These are phyloP conservation scores for Rhinolophus sinicus DNA, from an alignment of 2,113 vertebrate species.

Conservation along the genomic window DNA sequence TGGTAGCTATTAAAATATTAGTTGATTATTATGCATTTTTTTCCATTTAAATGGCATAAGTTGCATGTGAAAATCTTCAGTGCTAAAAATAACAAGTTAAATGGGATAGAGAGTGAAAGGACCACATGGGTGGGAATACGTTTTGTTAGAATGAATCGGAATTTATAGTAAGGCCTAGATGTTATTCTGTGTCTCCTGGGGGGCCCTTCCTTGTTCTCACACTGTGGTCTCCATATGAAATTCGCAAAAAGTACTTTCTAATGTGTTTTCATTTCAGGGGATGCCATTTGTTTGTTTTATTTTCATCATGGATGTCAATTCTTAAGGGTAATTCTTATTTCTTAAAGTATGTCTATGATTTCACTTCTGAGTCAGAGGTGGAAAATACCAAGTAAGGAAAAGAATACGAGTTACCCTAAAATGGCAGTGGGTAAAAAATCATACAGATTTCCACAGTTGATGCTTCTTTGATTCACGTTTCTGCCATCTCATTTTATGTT, in stretches of 20 bases:
- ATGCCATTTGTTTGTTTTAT: background rate
- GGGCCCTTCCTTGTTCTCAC: background rate
- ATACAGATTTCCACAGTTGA: background rate
- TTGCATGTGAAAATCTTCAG: background rate
- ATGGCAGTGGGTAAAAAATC: background rate
- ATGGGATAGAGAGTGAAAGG: background rate
- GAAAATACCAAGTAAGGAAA: background rate
- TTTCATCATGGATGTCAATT: constrained; percentile 20
- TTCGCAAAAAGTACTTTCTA: background rate
- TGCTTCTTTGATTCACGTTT: background rate
- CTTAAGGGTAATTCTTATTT: constrained; percentile 3
- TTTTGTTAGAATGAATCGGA: background rate
- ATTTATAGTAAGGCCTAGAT: background rate
- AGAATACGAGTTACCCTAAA: background rate
- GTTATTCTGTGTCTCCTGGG: background rate
- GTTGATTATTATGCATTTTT: background rate
- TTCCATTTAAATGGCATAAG: background rate
- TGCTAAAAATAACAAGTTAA: constrained; percentile 22
- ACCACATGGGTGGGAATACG: too few relatives aligned
- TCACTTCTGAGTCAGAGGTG: constrained; percentile 1
- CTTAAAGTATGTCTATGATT: background rate
- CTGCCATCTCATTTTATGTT: constrained; percentile 38
- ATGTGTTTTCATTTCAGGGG: background rate
- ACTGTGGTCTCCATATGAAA: background rate
- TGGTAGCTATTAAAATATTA: background rate